Conservation (phyloP, 2,113 vertebrate genomes). For the Tragelaphus scriptus region DNA sequence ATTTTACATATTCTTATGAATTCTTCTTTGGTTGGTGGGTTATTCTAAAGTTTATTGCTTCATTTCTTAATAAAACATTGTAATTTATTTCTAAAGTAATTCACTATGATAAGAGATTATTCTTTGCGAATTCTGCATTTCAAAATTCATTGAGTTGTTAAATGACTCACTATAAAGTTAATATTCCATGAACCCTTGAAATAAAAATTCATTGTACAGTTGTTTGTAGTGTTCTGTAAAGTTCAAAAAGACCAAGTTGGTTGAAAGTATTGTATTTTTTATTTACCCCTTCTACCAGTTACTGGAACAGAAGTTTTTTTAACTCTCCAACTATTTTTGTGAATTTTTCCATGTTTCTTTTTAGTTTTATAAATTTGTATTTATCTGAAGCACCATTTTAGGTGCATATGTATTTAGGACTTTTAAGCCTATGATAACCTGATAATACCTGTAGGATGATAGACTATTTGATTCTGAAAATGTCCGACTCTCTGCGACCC, state of each 20-base stretch:
- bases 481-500: neutral
- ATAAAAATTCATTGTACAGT: neutral
- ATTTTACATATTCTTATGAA: neutral
- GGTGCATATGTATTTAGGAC: neutral
- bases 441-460: accelerated
- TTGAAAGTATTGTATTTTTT: neutral
- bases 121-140: neutral
- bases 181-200: neutral
- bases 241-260: neutral
- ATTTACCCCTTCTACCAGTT: neutral
- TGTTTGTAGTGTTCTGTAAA: neutral
- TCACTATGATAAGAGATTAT: neutral
- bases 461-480: neutral
- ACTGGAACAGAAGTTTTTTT: neutral
- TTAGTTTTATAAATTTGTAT: neutral
- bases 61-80: neutral
- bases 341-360: neutral
- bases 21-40: neutral
- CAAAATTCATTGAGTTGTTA: neutral
- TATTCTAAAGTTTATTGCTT: neutral
- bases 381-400: neutral
- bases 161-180: neutral
- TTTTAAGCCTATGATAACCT: neutral
- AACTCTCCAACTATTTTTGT: neutral
- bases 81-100: neutral